These are phyloP conservation scores for Paraplagusia blochii DNA, from an alignment of 2,113 vertebrate genomes.

Conservation along the genomic window DNA sequence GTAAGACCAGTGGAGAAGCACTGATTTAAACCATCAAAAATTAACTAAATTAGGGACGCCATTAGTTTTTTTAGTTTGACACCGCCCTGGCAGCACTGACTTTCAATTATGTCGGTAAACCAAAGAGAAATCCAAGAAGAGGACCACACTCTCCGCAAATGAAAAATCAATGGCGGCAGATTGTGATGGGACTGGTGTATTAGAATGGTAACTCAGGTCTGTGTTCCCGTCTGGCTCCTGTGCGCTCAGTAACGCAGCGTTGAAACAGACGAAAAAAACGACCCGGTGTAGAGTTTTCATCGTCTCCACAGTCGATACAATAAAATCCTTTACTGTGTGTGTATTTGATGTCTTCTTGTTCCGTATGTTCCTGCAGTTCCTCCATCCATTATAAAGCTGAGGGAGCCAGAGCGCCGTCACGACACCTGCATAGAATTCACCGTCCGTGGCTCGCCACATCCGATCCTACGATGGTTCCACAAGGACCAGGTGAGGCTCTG, in stretches of 20 bases:
- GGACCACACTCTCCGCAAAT: constrained; percentile 1
- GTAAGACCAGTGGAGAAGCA: too few relatives aligned
- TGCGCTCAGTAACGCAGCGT: not conserved
- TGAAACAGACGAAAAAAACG: not conserved
- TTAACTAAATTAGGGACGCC: too few relatives aligned
- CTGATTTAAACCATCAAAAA: too few relatives aligned
- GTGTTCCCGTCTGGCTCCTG: not conserved
- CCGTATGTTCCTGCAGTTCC: constrained; percentile 75
- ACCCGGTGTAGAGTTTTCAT: not conserved
- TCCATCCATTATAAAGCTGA: constrained; percentile 83
- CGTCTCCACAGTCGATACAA: not conserved
- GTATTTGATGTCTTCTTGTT: not conserved
- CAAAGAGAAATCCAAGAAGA: constrained; percentile 20
- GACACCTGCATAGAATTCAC: constrained; percentile 94
- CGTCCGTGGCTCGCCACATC: constrained; percentile 87
- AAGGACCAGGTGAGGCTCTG: constrained; percentile 60
- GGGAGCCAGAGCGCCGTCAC: constrained; percentile 84
- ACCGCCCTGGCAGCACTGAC: constrained; percentile 7
- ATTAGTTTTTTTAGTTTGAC: too few relatives aligned
- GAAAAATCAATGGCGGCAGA: constrained; percentile 13
- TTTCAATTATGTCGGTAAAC: constrained; percentile 24
- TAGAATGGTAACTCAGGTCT: constrained; percentile 4
- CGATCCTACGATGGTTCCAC: constrained; percentile 86
- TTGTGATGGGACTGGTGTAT: constrained; percentile 22
- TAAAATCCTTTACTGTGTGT: not conserved